Evolutionary conservation across 2,113 vertebrate genomes (phyloP), one percentile per base, ranked within the genome.

Genomic region (Benitochromis conjunctus): DNA sequence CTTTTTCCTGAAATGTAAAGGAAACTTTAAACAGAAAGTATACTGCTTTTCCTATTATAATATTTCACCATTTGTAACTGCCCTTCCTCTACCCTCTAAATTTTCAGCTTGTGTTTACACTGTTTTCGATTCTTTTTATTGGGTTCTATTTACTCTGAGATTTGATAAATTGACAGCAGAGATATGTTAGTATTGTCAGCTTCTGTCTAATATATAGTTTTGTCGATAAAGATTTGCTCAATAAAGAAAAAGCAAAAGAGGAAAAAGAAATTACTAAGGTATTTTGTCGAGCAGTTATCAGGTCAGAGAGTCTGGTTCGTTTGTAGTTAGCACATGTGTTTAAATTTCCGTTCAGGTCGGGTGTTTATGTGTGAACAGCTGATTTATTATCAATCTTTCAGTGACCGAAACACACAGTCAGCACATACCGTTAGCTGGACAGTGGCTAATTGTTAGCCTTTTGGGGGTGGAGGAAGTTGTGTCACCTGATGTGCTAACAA

Each of bases 401-500:
- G 41, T 34, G 56, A 34, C 69, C 81, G 29, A 69, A 66, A 48
- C 74, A 21, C 31, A n/a, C 9, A 69, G 83, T 88, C 79, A 86
- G 85, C 83, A 79, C 24, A 69, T 21, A 8, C 7, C 24, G 34
- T 26, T 36, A 54, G 60, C 56, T 53, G 46, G 13, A 41, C 26
- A 79, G 7, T 19, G 11, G 79, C 81, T 81, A 76, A 81, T 21
- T 58, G 77, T 74, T 90, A 88, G 81, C 86, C 77, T 79, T 54
- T 41, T 46, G 3, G 16, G 6, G 41, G 38, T 71, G 31, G 19
- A 62, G 87, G 83, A 88, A 87, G 84, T 83, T 21, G 9, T 86
- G 89, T 95, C 94, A 95, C 83, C 90, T 94, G 92, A 94, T 53
- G 62, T 78, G 92, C 91, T 91, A 94, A 82, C 74, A 79, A 13